These are phyloP conservation scores for Hycleus cichorii DNA, from an alignment of 1,140 invertebrate species.

Conservation along the genomic window DNA sequence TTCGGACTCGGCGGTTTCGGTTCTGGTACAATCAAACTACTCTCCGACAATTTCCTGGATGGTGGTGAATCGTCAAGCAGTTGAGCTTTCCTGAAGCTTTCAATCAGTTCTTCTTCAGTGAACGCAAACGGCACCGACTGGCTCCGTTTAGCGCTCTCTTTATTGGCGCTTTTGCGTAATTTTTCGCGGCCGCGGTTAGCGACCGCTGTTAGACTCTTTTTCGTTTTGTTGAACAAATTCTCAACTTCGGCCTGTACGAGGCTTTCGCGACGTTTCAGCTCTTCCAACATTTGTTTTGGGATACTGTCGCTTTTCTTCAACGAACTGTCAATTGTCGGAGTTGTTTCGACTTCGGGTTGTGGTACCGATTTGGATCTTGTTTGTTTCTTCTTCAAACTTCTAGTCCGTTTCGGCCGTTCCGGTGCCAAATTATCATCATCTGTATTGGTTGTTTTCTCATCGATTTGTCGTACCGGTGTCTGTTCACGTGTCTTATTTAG, in stretches of 20 bases:
- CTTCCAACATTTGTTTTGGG: background rate
- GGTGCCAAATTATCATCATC: constrained; percentile 25
- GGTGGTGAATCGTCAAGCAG: constrained; percentile 22
- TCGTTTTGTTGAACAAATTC: constrained; percentile 31
- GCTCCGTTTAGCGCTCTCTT: constrained; percentile 39
- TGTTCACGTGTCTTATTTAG: constrained; percentile 30
- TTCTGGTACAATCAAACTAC: background rate
- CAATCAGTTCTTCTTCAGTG: constrained; percentile 46
- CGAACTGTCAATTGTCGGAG: background rate
- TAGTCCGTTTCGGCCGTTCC: constrained; percentile 19
- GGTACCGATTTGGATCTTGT: background rate
- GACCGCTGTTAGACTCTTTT: constrained; percentile 24
- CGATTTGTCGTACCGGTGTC: constrained; percentile 29
- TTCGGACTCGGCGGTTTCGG: constrained; percentile 5
- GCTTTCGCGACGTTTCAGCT: constrained; percentile 21
- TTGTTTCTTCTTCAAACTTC: constrained; percentile 17
- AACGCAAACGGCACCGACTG: constrained; percentile 44
- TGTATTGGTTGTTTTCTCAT: constrained; percentile 18
- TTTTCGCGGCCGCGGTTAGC: constrained; percentile 24
- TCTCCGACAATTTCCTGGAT: constrained; percentile 19
- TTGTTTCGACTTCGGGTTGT: background rate
- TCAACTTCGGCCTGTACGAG: constrained; percentile 30
- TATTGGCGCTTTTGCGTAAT: constrained; percentile 22
- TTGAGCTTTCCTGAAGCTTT: constrained; percentile 42
- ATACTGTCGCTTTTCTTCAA: constrained; percentile 1